Base-by-base conservation (phyloP, 2,888 invertebrate genomes). In the Schizaphis graminum region DNA sequence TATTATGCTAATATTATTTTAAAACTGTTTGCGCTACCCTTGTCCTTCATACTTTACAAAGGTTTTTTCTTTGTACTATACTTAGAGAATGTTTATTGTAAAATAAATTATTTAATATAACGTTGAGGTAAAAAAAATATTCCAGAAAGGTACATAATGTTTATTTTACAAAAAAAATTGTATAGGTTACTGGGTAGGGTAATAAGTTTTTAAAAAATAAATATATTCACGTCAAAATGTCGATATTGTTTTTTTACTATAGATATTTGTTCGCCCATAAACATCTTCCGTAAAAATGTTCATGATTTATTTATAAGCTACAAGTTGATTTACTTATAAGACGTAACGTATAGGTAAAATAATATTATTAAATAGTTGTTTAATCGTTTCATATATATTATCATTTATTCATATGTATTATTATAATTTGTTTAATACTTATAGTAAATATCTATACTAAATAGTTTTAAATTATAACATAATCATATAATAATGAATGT, bases 21-120 rank as follows among this genome's bases (percentile, higher is more conserved):
- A 88, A 88, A 88, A 56, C 53, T 53, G 56, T 16, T 56, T 56
- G 41, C 35, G 10, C 11, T 88, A 35, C 21, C 47, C 53, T 13
- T 3, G 35, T 88, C 8, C 10, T 24, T 57, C 10, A 28, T 56
- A 41, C 2, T 57, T 7, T 89, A 49, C 24, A 67, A 41, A 24
- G 35, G 11, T 67, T 56, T 89, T 41, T 56, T 67, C n/a, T n/a
- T 67, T 67, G 47, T 90, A 90, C 3, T 67, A 49, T 67, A 49
- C 47, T 67, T 35, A 77, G 35, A 49, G 49, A 67, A 67, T 67
- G 24, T 90, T 67, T 90, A 67, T 67, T 49, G 90, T 90, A 67
- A 90, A 77, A 90, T 67, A 90, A 90, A 90, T 90, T 67, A 77
- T 90, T 90, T 67, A 90, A 47, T 90, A 67, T 67, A 90, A 67